Percentiles rank a stretch among this genome's conserved stretches.
phyloP scores from a whole-genome alignment of 2,888 invertebrate species.

The Tribolium freemani region DNA sequence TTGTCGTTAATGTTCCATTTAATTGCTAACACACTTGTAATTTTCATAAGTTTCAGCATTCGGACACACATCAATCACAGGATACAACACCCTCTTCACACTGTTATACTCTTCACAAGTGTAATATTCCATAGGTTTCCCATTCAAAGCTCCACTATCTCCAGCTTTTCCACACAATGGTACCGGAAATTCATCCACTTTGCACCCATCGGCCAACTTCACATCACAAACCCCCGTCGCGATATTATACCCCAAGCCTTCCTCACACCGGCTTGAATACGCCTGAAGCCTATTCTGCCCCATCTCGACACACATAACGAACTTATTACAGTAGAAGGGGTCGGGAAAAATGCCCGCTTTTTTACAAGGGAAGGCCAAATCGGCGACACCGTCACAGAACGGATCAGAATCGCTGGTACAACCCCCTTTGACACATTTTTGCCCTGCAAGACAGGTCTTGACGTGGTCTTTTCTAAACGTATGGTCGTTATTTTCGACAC shows the following conservation, averaged over 20 bases:
- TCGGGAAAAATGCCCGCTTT: conserved; percentile 31
- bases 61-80: conserved; percentile 46
- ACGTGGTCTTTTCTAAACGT: neutral
- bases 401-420: neutral
- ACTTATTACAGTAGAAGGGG: conserved; percentile 36
- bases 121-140: conserved; percentile 6
- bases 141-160: neutral
- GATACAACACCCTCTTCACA: conserved; percentile 36
- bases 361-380: conserved; percentile 2
- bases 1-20: neutral
- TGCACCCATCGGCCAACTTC: neutral
- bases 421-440: conserved; percentile 7
- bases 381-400: conserved; percentile 2
- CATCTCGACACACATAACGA: conserved; percentile 11
- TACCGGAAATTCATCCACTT: conserved; percentile 1
- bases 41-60: conserved; percentile 40
- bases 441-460: neutral
- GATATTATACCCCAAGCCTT: conserved; percentile 14
- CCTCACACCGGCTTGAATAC: conserved; percentile 13
- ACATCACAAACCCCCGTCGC: conserved; percentile 8
- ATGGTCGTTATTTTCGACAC: neutral
- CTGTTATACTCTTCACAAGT: conserved; percentile 6
- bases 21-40: conserved; percentile 21
- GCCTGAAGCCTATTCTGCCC: neutral
- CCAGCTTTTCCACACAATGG: conserved; percentile 17